Evolutionary conservation across 2,113 vertebrate genomes (phyloP).

Genomic region (Chlamydotis undulata): DNA sequence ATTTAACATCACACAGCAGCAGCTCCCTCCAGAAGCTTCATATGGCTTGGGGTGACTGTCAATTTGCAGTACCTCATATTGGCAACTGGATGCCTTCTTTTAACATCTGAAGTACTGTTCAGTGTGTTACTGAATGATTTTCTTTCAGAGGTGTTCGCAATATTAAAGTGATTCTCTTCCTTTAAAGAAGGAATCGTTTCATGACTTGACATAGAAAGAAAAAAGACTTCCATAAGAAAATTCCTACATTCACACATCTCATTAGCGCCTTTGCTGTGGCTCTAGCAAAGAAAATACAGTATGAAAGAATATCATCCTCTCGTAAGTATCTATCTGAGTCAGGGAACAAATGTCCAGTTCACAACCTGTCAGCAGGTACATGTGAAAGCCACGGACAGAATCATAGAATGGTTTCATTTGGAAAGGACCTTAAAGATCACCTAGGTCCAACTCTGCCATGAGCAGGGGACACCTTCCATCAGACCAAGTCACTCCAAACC

Average conservation of each 20-base stretch:
- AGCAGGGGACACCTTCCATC: not conserved
- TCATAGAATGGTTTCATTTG: not conserved
- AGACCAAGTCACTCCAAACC: not conserved
- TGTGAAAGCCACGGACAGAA: not conserved
- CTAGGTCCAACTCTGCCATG: not conserved
- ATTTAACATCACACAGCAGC: not conserved
- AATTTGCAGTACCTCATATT: not conserved
- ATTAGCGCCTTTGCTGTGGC: not conserved
- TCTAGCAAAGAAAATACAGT: not conserved
- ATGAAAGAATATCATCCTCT: not conserved
- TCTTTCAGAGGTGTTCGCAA: not conserved
- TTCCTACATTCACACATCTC: not conserved
- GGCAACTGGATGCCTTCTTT: not conserved
- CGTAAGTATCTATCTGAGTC: not conserved
- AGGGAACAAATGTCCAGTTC: not conserved
- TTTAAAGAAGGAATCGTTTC: not conserved
- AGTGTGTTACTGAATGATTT: not conserved
- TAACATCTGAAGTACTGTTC: not conserved
- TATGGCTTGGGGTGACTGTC: not conserved
- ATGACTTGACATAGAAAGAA: not conserved
- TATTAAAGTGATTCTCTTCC: not conserved
- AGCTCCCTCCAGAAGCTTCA: not conserved
- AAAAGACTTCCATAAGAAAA: not conserved
- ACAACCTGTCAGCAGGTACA: not conserved
- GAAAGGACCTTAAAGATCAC: not conserved